phyloP scores from a whole-genome alignment of 1,140 invertebrate species.

The Leptopilina boulardi region DNA sequence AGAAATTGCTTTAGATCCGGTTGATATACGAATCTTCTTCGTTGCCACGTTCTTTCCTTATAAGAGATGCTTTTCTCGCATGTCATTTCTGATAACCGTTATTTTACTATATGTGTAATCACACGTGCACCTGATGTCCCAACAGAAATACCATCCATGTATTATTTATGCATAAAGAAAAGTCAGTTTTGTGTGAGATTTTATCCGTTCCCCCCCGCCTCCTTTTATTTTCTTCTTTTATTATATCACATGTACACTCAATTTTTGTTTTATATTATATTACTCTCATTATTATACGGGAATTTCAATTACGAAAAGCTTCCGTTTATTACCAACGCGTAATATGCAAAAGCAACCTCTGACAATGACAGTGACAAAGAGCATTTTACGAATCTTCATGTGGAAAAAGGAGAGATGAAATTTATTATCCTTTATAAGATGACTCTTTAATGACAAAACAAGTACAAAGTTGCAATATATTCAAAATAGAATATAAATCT shows the following conservation, averaged over 20 bases:
- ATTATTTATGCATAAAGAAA: not conserved
- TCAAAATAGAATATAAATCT: too few relatives aligned
- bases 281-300: slow-evolving; percentile 7
- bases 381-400: not conserved
- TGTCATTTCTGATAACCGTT: slow-evolving; percentile 50
- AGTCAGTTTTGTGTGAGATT: not conserved
- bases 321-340: slow-evolving; percentile 16
- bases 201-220: too few relatives aligned
- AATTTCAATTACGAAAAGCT: slow-evolving; percentile 22
- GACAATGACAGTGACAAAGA: slow-evolving; percentile 31
- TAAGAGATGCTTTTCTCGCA: slow-evolving; percentile 56
- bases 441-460: not conserved
- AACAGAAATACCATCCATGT: not conserved
- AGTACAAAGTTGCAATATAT: too few relatives aligned
- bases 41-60: slow-evolving; percentile 11
- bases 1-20: slow-evolving; percentile 29
- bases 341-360: not conserved
- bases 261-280: not conserved
- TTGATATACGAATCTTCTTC: slow-evolving; percentile 30
- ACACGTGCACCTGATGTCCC: slow-evolving; percentile 52
- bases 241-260: not conserved
- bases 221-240: slow-evolving; percentile 17
- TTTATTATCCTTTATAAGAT: slow-evolving; percentile 13
- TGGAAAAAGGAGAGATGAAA: not conserved
- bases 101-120: slow-evolving; percentile 49